Conservation (phyloP, 2,113 vertebrate species). For the Corynorhinus townsendii region DNA sequence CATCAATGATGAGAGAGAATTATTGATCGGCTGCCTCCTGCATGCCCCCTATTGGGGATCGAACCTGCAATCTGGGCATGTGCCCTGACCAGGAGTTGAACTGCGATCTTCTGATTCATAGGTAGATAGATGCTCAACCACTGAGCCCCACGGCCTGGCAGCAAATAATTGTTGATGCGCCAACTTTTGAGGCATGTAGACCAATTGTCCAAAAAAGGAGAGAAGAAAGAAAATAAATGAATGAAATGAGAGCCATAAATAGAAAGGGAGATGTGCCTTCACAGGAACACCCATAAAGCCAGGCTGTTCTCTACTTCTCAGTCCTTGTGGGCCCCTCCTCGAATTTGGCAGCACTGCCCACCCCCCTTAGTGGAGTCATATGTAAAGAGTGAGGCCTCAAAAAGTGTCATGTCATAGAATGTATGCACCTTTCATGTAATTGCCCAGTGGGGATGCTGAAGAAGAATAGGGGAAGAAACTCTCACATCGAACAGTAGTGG, state of each 20-base stretch:
- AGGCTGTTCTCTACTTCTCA: neutral
- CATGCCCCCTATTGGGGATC: too few species aligned
- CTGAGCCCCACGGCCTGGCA: neutral
- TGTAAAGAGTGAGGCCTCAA: constrained; percentile 39
- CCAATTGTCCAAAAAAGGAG: neutral
- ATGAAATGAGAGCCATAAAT: constrained; percentile 26
- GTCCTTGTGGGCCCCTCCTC: constrained; percentile 8
- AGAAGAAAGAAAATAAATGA: constrained; percentile 10
- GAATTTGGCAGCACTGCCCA: neutral
- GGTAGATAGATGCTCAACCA: too few species aligned
- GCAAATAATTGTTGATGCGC: neutral
- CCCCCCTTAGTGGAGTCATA: neutral
- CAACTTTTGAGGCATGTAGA: neutral
- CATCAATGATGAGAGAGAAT: too few species aligned
- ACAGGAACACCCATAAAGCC: neutral
- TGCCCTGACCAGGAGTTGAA: too few species aligned
- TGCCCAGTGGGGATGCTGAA: neutral
- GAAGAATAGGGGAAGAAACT: neutral
- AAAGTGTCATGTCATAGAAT: neutral
- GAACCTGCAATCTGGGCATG: too few species aligned
- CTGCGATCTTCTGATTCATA: too few species aligned
- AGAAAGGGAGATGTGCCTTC: neutral
- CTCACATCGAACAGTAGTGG: neutral
- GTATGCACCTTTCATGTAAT: neutral
- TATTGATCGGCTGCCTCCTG: too few species aligned